Percentiles rank a stretch among this genome's conserved stretches.
These are phyloP conservation scores for Sigmodon hispidus DNA, from an alignment of 2,113 vertebrate species.

Conservation along the genomic window DNA sequence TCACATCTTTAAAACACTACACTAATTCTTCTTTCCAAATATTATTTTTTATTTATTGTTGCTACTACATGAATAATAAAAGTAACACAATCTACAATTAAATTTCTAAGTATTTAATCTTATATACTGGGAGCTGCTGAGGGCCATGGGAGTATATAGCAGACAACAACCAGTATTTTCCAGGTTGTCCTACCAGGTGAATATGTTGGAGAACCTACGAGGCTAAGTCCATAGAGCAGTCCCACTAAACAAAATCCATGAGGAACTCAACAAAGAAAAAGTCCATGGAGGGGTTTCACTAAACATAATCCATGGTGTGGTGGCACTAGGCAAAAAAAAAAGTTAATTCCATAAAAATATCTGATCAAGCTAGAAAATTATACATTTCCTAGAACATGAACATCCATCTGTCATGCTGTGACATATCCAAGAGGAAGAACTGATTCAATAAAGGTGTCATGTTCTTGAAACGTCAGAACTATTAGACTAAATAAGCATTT, in stretches of 20 bases:
- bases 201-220: too few relatives aligned
- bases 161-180: too few relatives aligned
- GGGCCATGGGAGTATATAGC: too few relatives aligned
- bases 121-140: not conserved
- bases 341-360: not conserved
- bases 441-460: not conserved
- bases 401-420: not conserved
- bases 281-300: too few relatives aligned
- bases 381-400: not conserved
- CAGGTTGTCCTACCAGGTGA: too few relatives aligned
- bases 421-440: not conserved
- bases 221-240: too few relatives aligned
- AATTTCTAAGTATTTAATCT: not conserved
- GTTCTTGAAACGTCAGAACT: not conserved
- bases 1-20: not conserved
- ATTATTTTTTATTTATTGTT: slow-evolving; percentile 19
- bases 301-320: too few relatives aligned
- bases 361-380: not conserved
- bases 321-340: too few relatives aligned
- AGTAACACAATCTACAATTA: not conserved
- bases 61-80: not conserved
- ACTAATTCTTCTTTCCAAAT: slow-evolving; percentile 11
- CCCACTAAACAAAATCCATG: too few relatives aligned
- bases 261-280: too few relatives aligned
- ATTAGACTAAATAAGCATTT: not conserved